These are phyloP conservation scores for Phengaris arion DNA, from an alignment of 2,888 invertebrate genomes.

Conservation along the genomic window DNA sequence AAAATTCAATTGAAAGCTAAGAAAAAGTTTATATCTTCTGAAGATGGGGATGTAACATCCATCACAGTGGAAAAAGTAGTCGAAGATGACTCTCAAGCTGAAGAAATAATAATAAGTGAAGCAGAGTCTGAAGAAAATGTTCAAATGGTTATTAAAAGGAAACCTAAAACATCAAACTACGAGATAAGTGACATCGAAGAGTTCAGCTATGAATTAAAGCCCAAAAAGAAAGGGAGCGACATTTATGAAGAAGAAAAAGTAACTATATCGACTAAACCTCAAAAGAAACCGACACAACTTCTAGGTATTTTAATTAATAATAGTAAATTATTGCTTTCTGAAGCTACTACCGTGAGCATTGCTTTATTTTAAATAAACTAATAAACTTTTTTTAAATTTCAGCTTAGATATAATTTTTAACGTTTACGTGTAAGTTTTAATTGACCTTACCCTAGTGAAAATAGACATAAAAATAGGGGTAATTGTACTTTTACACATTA, in stretches of 20 bases:
- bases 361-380: not conserved
- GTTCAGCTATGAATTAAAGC: constrained; percentile 78
- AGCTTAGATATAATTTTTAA: not conserved
- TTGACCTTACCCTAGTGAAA: not conserved
- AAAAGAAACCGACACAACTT: constrained; percentile 80
- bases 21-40: constrained; percentile 80
- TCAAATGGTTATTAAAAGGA: constrained; percentile 72
- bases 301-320: constrained; percentile 76
- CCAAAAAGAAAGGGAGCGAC: constrained; percentile 62
- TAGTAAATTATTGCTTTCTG: not conserved
- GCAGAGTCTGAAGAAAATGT: constrained; percentile 80
- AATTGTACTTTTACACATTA: too few relatives aligned
- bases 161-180: constrained; percentile 76
- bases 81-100: constrained; percentile 81
- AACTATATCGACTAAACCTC: constrained; percentile 84
- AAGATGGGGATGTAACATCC: constrained; percentile 84
- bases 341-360: not conserved
- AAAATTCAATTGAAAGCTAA: constrained; percentile 84
- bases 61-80: constrained; percentile 83
- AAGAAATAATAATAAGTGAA: constrained; percentile 83
- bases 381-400: not conserved
- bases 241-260: constrained; percentile 83
- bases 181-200: constrained; percentile 82
- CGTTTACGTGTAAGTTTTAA: too few relatives aligned
- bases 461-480: not conserved